Base-by-base conservation (phyloP, 2,797 vertebrate genomes). In the Nasua narica region DNA sequence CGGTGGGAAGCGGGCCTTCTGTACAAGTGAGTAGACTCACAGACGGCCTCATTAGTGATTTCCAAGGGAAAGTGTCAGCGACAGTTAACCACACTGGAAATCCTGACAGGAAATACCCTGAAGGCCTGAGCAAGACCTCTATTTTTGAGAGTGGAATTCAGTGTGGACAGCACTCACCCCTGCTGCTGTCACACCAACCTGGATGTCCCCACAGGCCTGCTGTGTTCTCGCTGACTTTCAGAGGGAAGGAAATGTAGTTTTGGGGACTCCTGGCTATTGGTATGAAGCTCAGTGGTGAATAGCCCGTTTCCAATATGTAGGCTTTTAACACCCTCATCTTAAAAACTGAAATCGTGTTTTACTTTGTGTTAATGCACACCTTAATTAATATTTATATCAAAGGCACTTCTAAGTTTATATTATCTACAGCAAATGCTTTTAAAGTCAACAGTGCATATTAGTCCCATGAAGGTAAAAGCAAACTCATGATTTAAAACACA, bases 391-490 rank as follows among this genome's bases (percentile, higher is more conserved):
- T 90, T 96, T 87, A 96, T 97, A 92, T 97, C 92, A 96, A 99
- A 99, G 99, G 99, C 99, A 99, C 99, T 99, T 99, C 93, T 98
- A 97, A 92, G 97, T 94, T 98, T 94, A 43, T 54, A 90, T 83
- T 78, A 97, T 87, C 96, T 98, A 98, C 91, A 97, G 98, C 94
- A 96, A 97, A 97, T 82, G 82, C 95, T 97, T 95, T 95, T 95
- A 97, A 97, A 96, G 92, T 98, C 97, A 98, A 97, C 97, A 98
- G 98, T 98, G 96, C 97, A 95, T 13, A 32, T 97, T 78, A 92
- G 94, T 97, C 93, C 96, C 97, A 60, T 7, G 86, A 93, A 86
- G 78, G 86, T 95, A 27, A 97, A 98, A 96, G 95, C 96, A 98
- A 98, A 92, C 50, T 93, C 58, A n/a, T 54, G 79, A 95, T 67